These are phyloP conservation scores for Nephila pilipes DNA, from an alignment of 1,140 invertebrate genomes.

Conservation along the genomic window DNA sequence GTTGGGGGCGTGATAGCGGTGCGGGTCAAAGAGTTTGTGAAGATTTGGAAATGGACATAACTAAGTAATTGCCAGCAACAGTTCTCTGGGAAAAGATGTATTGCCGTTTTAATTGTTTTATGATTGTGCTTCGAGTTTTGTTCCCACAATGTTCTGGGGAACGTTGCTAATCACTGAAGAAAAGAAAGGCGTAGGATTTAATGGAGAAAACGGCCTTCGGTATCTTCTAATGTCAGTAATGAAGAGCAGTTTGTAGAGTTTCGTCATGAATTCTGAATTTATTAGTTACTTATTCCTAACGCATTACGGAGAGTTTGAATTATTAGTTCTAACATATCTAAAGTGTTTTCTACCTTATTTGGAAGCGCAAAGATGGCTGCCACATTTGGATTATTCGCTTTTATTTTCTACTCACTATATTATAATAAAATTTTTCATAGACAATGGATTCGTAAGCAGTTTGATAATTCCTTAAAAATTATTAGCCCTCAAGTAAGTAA, in stretches of 20 bases:
- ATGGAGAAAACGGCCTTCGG: neutral
- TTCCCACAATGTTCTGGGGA: slow-evolving; percentile 6
- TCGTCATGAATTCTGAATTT: slow-evolving; percentile 27
- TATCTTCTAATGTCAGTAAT: neutral
- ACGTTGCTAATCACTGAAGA: neutral
- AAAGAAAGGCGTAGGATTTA: slow-evolving; percentile 31
- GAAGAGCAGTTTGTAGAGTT: neutral
- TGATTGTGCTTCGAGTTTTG: neutral
- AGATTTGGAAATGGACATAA: neutral
- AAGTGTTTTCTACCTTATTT: neutral
- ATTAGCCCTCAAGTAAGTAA: too few species aligned
- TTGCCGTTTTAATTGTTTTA: slow-evolving; percentile 22
- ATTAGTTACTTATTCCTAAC: slow-evolving; percentile 32
- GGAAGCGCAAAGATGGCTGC: neutral
- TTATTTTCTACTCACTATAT: too few species aligned
- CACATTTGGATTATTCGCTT: neutral
- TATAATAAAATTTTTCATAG: too few species aligned
- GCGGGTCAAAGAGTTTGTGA: neutral
- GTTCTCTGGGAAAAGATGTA: neutral
- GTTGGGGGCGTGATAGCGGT: slow-evolving; percentile 1
- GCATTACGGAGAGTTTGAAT: slow-evolving; percentile 9
- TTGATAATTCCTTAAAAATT: too few species aligned
- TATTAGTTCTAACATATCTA: neutral
- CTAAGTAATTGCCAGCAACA: slow-evolving; percentile 3
- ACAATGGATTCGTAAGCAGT: too few species aligned